These are phyloP conservation scores for Zoanthus gigantus DNA, from an alignment of 92 coral and sea anemone species.

Conservation along the genomic window DNA sequence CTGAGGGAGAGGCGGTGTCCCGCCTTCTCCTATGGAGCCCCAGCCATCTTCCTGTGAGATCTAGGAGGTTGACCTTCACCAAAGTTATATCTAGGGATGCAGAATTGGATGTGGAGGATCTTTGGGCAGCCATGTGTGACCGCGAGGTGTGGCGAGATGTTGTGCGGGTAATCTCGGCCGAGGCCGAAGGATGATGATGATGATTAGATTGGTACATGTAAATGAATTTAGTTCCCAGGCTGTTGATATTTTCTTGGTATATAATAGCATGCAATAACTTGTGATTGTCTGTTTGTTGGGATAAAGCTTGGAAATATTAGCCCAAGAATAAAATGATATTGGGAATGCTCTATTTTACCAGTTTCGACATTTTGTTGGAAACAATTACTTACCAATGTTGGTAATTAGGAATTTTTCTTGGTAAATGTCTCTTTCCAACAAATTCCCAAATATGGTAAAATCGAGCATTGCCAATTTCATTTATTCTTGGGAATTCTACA, in stretches of 20 bases:
- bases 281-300: neutral
- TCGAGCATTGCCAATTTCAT: neutral
- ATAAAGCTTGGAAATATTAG: neutral
- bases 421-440: neutral
- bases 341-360: neutral
- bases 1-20: too few relatives aligned
- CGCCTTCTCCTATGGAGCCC: too few relatives aligned
- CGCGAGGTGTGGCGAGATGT: too few relatives aligned
- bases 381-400: neutral
- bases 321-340: neutral
- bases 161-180: too few relatives aligned
- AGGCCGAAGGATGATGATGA: too few relatives aligned
- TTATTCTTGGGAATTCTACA: neutral
- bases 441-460: neutral
- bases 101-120: too few relatives aligned
- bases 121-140: too few relatives aligned
- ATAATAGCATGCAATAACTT: neutral
- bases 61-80: too few relatives aligned
- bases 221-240: neutral
- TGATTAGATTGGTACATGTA: too few relatives aligned
- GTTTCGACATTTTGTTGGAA: neutral
- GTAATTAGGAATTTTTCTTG: neutral
- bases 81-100: too few relatives aligned
- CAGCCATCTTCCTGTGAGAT: too few relatives aligned
- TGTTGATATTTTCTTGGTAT: slow-evolving; percentile 11